phyloP scores from a whole-genome alignment of 2,797 vertebrate genomes.

The Rhinatrema bivittatum region DNA sequence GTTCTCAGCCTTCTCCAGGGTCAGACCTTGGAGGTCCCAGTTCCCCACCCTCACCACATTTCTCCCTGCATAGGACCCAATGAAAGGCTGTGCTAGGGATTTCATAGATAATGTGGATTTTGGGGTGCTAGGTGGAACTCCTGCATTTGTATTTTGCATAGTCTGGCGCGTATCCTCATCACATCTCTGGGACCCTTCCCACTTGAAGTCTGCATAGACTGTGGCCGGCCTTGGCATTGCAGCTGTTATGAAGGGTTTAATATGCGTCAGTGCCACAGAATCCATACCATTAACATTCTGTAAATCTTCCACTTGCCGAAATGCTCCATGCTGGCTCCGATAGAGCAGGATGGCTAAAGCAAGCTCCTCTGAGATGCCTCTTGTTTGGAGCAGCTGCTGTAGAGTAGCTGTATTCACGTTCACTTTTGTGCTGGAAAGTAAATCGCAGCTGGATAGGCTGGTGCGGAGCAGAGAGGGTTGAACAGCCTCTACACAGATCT shows the following conservation, averaged over 20 bases:
- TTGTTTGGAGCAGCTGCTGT: neutral
- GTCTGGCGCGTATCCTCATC: neutral
- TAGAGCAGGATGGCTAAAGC: neutral
- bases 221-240: neutral
- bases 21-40: neutral
- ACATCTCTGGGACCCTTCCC: neutral
- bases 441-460: neutral
- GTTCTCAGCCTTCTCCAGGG: neutral
- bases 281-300: neutral
- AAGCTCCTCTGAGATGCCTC: neutral
- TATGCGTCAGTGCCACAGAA: neutral
- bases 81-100: neutral
- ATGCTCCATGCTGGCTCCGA: neutral
- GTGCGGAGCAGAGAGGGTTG: too few relatives aligned
- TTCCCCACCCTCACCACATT: neutral
- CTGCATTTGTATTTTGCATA: neutral
- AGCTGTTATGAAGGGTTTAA: neutral
- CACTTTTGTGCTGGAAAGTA: neutral
- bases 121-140: too few relatives aligned
- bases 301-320: neutral
- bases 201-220: neutral
- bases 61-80: neutral
- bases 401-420: neutral
- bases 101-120: neutral
- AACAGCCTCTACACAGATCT: conserved; percentile 4